These are phyloP conservation scores for Cylloceria caligata DNA, from an alignment of 2,888 invertebrate species.

Conservation along the genomic window DNA sequence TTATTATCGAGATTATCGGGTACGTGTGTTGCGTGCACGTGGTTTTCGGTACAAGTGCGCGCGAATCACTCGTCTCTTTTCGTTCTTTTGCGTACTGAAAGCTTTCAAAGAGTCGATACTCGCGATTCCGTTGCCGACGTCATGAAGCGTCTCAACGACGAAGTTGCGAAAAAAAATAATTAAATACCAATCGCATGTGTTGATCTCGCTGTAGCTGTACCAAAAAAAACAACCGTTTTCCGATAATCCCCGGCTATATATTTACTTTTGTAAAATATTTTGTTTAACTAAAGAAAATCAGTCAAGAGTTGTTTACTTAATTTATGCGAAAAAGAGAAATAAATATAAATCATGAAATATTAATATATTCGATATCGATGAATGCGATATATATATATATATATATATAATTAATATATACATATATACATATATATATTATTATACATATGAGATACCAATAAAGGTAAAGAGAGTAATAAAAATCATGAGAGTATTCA, in stretches of 20 bases:
- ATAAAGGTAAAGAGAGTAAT: slow-evolving; percentile 79
- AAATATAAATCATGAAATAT: slow-evolving; percentile 76
- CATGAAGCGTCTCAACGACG: slow-evolving; percentile 55
- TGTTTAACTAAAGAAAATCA: slow-evolving; percentile 75
- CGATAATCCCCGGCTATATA: slow-evolving; percentile 75
- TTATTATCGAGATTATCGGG: slow-evolving; percentile 55
- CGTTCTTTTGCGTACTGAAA: no score
- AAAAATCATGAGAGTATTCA: slow-evolving; percentile 33
- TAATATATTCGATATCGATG: slow-evolving; percentile 82
- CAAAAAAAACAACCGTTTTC: slow-evolving; percentile 44
- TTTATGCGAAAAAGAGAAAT: slow-evolving; percentile 79
- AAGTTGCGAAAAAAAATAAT: slow-evolving; percentile 50
- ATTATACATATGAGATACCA: slow-evolving; percentile 79
- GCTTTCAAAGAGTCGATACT: not conserved
- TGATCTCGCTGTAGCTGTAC: not conserved
- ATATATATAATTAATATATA: slow-evolving; percentile 63
- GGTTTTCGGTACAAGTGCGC: slow-evolving; percentile 12
- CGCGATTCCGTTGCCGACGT: slow-evolving; percentile 41
- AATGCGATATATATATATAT: slow-evolving; percentile 76
- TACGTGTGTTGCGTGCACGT: slow-evolving; percentile 14
- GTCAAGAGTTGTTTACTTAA: slow-evolving; percentile 83
- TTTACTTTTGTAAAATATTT: slow-evolving; percentile 83
- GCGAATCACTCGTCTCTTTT: slow-evolving; percentile 1
- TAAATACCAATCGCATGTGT: slow-evolving; percentile 43
- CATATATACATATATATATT: slow-evolving; percentile 69